Percentiles rank a stretch among this genome's conserved stretches.
phyloP scores from a whole-genome alignment of 2,113 vertebrate genomes.

The Ia io region DNA sequence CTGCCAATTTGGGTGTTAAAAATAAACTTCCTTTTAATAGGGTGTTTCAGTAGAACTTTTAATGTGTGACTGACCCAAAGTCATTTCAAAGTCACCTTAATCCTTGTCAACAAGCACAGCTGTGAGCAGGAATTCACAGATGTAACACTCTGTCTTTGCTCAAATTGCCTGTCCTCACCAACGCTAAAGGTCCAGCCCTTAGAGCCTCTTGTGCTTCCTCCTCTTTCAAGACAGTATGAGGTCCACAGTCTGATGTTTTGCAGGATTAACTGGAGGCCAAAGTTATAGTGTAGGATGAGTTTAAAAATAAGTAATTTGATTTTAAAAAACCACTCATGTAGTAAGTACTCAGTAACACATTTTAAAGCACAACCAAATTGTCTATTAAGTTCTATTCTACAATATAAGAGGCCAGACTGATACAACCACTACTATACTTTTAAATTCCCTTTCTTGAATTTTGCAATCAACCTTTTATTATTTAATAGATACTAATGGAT shows the following conservation, averaged over 20 bases:
- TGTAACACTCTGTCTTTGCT: neutral
- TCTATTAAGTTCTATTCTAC: neutral
- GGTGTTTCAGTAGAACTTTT: neutral
- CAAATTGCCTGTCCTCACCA: neutral
- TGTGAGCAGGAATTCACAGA: neutral
- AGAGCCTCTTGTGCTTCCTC: neutral
- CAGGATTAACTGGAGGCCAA: neutral
- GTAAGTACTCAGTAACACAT: neutral
- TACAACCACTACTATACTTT: neutral
- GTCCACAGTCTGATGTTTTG: neutral
- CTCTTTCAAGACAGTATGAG: neutral
- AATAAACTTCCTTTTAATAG: slow-evolving; percentile 17
- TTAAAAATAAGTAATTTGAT: neutral
- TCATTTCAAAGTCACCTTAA: neutral
- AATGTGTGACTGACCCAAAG: neutral
- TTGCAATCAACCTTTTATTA: neutral
- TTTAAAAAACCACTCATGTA: neutral
- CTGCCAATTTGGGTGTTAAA: neutral
- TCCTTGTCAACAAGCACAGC: neutral
- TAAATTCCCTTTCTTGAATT: neutral
- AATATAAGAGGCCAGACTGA: neutral
- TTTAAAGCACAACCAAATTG: neutral
- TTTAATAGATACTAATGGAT: neutral
- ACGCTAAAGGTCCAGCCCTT: neutral
- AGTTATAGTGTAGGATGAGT: neutral